Conservation (phyloP, 1,140 invertebrate species). For the Hyles euphorbiae region DNA sequence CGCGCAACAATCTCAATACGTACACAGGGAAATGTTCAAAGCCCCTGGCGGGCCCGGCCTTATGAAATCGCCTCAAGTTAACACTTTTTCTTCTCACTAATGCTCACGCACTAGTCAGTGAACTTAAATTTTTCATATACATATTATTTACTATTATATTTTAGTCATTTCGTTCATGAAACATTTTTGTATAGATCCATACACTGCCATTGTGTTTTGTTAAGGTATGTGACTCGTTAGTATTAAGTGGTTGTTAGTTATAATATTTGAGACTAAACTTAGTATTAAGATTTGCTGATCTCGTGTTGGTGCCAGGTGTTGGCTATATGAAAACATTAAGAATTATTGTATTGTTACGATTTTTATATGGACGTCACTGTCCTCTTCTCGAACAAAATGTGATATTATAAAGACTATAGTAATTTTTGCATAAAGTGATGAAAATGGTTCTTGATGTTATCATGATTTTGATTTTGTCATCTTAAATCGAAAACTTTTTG, state of each 20-base stretch:
- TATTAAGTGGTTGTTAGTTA: conserved; percentile 62
- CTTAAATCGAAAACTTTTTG: conserved; percentile 67
- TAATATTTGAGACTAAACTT: conserved; percentile 57
- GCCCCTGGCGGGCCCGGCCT: conserved; percentile 49
- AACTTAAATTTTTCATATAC: conserved; percentile 3
- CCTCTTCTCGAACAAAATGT: conserved; percentile 68
- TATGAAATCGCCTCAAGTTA: conserved; percentile 56
- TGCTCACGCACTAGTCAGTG: conserved; percentile 26
- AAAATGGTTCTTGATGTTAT: conserved; percentile 75
- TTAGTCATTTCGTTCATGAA: conserved; percentile 32
- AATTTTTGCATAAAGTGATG: conserved; percentile 57
- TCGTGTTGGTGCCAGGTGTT: conserved; percentile 62
- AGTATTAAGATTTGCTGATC: conserved; percentile 67
- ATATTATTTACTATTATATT: too few relatives aligned
- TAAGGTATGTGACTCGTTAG: conserved; percentile 63
- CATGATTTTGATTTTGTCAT: conserved; percentile 71
- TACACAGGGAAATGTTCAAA: conserved; percentile 44
- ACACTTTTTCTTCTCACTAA: conserved; percentile 44
- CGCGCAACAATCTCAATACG: conserved; percentile 28
- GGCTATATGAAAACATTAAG: conserved; percentile 72
- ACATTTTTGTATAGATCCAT: conserved; percentile 43
- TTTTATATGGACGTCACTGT: conserved; percentile 72
- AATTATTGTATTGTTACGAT: conserved; percentile 71
- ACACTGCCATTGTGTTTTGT: conserved; percentile 67
- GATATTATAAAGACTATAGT: conserved; percentile 70